Percentiles rank a stretch among this genome's conserved stretches.
phyloP scores from a whole-genome alignment of 2,113 vertebrate species.

The Corvus hawaiiensis region DNA sequence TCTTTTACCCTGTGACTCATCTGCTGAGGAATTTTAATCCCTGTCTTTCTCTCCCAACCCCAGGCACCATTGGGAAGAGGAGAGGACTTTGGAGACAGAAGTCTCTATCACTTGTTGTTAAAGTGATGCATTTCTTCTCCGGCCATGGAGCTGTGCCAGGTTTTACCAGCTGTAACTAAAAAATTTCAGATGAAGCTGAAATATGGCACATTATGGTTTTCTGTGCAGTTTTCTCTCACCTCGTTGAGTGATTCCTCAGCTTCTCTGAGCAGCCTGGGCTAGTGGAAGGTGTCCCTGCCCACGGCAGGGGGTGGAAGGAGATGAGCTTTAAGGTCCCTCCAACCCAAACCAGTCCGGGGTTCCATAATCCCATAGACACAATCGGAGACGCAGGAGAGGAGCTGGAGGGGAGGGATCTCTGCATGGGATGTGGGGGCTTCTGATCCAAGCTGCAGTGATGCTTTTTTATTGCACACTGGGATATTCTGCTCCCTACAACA shows the following conservation, averaged over 20 bases:
- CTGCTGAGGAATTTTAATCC: neutral
- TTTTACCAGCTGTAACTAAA: neutral
- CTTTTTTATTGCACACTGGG: neutral
- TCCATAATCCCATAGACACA: neutral
- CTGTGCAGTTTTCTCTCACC: neutral
- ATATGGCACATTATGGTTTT: neutral
- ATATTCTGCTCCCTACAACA: neutral
- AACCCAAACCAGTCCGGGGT: neutral
- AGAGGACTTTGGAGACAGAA: neutral
- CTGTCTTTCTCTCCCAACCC: neutral
- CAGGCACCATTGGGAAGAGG: neutral
- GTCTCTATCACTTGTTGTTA: neutral
- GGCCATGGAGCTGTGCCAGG: neutral
- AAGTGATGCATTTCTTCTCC: neutral
- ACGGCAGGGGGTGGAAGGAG: neutral
- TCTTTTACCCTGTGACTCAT: neutral
- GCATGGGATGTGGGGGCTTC: neutral
- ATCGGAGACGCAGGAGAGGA: accelerated
- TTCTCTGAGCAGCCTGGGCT: neutral
- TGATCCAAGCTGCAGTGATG: neutral
- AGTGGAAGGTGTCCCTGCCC: neutral
- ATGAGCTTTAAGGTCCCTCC: neutral
- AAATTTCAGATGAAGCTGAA: neutral
- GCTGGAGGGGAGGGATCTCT: neutral
- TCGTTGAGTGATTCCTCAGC: neutral